These are phyloP conservation scores for Tetrao urogallus DNA, from an alignment of 2,113 vertebrate species.

Conservation along the genomic window DNA sequence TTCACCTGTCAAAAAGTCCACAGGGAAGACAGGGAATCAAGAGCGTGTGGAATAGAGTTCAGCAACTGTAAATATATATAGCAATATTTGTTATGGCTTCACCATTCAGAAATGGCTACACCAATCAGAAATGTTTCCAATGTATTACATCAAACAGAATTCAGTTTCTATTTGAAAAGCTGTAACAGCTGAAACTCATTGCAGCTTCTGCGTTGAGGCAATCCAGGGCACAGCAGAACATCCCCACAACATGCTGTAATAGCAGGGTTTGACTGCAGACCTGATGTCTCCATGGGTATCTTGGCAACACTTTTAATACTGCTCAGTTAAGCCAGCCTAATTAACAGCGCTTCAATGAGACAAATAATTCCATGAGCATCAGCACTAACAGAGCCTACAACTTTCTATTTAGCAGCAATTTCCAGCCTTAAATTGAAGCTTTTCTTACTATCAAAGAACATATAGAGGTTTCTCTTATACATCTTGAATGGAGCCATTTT, in stretches of 20 bases:
- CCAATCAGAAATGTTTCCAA: neutral
- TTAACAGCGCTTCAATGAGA: constrained; percentile 41
- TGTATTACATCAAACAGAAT: neutral
- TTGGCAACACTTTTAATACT: constrained; percentile 46
- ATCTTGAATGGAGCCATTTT: neutral
- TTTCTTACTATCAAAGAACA: neutral
- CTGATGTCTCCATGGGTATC: neutral
- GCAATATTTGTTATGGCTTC: neutral
- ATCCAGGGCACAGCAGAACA: neutral
- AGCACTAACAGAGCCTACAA: constrained; percentile 1
- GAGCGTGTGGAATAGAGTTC: neutral
- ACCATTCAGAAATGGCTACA: neutral
- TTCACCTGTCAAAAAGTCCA: neutral
- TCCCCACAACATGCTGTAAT: neutral
- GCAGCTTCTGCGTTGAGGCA: neutral
- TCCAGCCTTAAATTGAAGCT: neutral
- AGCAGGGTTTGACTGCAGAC: constrained; percentile 32
- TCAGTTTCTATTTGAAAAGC: neutral
- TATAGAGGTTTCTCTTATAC: neutral
- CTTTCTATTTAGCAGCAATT: neutral
- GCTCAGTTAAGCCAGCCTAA: constrained; percentile 38
- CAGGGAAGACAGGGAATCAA: neutral
- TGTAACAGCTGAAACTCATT: neutral
- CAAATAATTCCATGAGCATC: neutral
- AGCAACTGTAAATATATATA: neutral